Base-by-base conservation (phyloP, 2,797 vertebrate species). In the Muraenolepis orangiensis region DNA sequence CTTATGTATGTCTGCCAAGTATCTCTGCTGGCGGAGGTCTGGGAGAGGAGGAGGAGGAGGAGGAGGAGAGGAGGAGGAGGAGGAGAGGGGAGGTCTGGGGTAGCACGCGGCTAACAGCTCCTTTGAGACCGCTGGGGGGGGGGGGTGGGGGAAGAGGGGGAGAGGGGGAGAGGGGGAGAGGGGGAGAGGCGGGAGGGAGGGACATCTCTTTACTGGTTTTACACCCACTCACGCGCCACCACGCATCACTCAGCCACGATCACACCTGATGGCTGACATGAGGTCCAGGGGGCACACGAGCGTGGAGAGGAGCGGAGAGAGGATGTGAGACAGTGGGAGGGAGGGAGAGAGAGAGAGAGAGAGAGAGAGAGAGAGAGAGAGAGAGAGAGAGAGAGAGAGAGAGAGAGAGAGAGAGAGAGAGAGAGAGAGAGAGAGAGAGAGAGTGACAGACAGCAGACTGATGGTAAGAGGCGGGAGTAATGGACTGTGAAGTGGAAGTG, bases 401-500 rank as follows among this genome's bases (percentile, higher is more conserved):
- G 76, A 68, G 76, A 34, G 79, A 76, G 76, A 31, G 78, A 78
- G 84, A 79, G 83, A 79, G 77, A 67, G 84, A 84, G 81, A 36
- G 57, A 26, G 51, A 34, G 42, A 34, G 20, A 23, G 64, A 10
- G 28, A 6, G 38, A 10, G 72, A 30, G 72, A 42, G 34, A 14
- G 36, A n/a, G 81, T 93, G 91, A 94, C 85, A 80, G 94, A 84
- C 93, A 91, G 87, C 83, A 79, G 78, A 78, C 82, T 89, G 89
- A 95, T 92, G 78, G 4, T 79, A 89, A 87, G 71, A 93, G 95
- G 90, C 94, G 84, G 86, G 84, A 91, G 89, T 94, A 97, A 96
- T 96, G 94, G 95, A 84, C 90, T 92, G 93, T 94, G 92, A 96
- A 95, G 89, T 87, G 89, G 90, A 94, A 90, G 92, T 92, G 87